Base-by-base conservation (phyloP, 1,140 invertebrate species). In the Cephus cinctus region DNA sequence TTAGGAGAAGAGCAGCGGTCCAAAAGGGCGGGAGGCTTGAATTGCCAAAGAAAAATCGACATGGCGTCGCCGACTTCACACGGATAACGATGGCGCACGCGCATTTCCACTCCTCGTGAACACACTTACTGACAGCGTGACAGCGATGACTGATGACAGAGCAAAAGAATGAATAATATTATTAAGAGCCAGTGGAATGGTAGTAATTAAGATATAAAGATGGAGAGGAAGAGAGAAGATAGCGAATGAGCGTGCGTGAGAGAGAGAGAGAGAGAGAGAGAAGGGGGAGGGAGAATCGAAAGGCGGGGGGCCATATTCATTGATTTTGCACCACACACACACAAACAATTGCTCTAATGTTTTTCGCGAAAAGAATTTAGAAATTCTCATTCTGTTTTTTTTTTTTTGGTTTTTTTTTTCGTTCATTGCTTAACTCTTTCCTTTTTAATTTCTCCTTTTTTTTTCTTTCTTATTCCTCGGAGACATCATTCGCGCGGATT, bases 291-390 rank as follows among this genome's bases (percentile, higher is more conserved):
- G 25, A 27, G n/a, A 27, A 27, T 8, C 6, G n/a, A 27, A 8
- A 27, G 25, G 6, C 25, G 25, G 25, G 6, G n/a, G n/a, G 25
- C 14, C 11, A 16, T 20, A 12, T 57, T 47, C 42, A 40, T 23
- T 54, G 67, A 72, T 74, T 71, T 70, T 74, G 69, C 69, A 72
- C 69, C 67, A 68, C 50, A 53, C 58, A 65, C 57, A 58, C 61
- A 63, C 39, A 55, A 50, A 58, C 59, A 49, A n/a, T n/a, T n/a
- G n/a, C n/a, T n/a, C n/a, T n/a, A n/a, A n/a, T n/a, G n/a, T n/a
- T n/a, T n/a, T n/a, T n/a, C n/a, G n/a, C n/a, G n/a, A n/a, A n/a
- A n/a, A n/a, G n/a, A n/a, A n/a, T n/a, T n/a, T n/a, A 8, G 14
- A 30, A 14, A 36, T 36, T 36, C 19, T 36, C 14, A 18, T 18